Percentiles rank a stretch among this genome's conserved stretches.
phyloP scores from a whole-genome alignment of 2,113 vertebrate genomes.

The Hypomesus transpacificus region DNA sequence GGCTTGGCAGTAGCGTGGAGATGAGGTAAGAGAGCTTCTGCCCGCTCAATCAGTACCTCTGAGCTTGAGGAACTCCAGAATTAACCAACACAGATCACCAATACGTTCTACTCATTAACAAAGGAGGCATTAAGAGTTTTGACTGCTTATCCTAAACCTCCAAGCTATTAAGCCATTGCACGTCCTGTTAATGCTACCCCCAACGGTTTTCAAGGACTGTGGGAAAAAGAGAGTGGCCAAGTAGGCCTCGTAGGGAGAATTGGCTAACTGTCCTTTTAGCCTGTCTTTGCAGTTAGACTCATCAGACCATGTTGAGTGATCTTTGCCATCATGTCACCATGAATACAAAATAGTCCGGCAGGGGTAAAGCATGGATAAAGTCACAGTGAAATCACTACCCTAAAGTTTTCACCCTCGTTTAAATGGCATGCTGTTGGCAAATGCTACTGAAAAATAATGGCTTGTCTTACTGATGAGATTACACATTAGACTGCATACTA shows the following conservation, averaged over 20 bases:
- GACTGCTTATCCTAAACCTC: slow-evolving; percentile 11
- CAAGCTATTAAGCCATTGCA: not conserved
- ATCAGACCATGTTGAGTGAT: slow-evolving; percentile 51
- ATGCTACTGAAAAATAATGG: too few relatives aligned
- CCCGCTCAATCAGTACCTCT: not conserved
- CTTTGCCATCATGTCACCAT: slow-evolving; percentile 46
- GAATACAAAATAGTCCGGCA: slow-evolving; percentile 38
- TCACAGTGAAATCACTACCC: slow-evolving; percentile 26
- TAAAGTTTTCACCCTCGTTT: not conserved
- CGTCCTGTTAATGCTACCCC: not conserved
- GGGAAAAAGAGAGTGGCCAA: slow-evolving; percentile 5
- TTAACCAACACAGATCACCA: slow-evolving; percentile 3
- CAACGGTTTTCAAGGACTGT: not conserved
- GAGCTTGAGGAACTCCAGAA: not conserved
- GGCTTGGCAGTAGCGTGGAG: not conserved
- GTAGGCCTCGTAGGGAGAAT: slow-evolving; percentile 3
- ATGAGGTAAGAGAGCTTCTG: slow-evolving; percentile 1
- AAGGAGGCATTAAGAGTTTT: slow-evolving; percentile 3
- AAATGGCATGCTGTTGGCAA: too few relatives aligned
- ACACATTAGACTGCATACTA: too few relatives aligned
- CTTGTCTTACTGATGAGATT: too few relatives aligned
- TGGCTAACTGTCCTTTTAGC: slow-evolving; percentile 5
- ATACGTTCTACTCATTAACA: slow-evolving; percentile 8
- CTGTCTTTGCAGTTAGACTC: slow-evolving; percentile 35
- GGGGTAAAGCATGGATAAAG: slow-evolving; percentile 45